Percentiles rank a stretch among this genome's conserved stretches.
These are phyloP conservation scores for Cottoperca gobio DNA, from an alignment of 2,797 vertebrate species.

Conservation along the genomic window DNA sequence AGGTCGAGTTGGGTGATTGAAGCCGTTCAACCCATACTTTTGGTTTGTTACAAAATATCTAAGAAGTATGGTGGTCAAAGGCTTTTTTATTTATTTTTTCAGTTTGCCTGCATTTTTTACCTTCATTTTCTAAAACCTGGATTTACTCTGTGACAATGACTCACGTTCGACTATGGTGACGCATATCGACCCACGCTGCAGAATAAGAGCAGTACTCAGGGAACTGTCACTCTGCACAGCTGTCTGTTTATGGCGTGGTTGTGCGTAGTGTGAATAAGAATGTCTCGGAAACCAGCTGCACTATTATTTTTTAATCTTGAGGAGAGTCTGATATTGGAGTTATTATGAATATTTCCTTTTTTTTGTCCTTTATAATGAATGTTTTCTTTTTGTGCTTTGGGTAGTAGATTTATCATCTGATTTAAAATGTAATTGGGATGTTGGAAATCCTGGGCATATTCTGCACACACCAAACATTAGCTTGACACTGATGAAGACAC, in stretches of 20 bases:
- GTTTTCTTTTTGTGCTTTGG: neutral
- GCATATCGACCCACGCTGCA: slow-evolving; percentile 38
- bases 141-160: slow-evolving; percentile 33
- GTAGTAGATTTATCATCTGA: neutral
- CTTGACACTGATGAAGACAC: neutral
- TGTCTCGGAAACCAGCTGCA: neutral
- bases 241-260: slow-evolving; percentile 32
- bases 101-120: slow-evolving; percentile 20
- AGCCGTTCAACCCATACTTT: too few species aligned
- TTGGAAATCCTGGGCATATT: neutral
- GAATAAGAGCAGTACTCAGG: slow-evolving; percentile 45
- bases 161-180: slow-evolving; percentile 39
- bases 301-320: slow-evolving; percentile 11
- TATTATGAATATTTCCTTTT: neutral
- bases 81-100: too few species aligned
- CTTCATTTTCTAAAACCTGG: slow-evolving; percentile 18
- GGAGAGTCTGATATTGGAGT: neutral
- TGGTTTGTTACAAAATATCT: too few species aligned
- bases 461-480: neutral
- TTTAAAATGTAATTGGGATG: neutral
- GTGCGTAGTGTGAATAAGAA: neutral
- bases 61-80: too few species aligned
- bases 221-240: slow-evolving; percentile 42
- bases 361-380: neutral
- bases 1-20: too few species aligned